These are phyloP conservation scores for Phyllotreta cruciferae DNA, from an alignment of 2,888 invertebrate species.

Conservation along the genomic window DNA sequence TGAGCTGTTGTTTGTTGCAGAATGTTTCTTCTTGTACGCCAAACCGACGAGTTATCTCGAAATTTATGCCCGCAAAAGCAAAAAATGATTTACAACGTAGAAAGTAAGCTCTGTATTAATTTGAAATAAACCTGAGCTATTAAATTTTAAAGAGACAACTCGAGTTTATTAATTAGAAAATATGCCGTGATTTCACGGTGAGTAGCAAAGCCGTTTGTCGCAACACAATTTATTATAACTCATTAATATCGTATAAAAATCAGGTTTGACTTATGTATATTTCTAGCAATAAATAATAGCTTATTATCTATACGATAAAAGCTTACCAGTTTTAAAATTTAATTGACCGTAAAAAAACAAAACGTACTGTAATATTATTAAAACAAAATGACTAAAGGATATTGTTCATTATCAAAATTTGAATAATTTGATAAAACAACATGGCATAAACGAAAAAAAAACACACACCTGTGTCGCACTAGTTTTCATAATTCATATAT, in stretches of 20 bases:
- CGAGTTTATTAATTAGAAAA: slow-evolving; percentile 51
- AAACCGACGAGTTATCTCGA: slow-evolving; percentile 1
- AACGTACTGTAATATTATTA: slow-evolving; percentile 24
- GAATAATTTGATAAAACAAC: slow-evolving; percentile 40
- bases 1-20: too few species aligned
- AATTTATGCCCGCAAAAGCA: slow-evolving; percentile 19
- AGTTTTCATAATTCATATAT: slow-evolving; percentile 51
- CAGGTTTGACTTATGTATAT: slow-evolving; percentile 45
- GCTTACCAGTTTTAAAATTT: slow-evolving; percentile 42
- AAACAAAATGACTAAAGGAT: slow-evolving; percentile 32
- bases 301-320: slow-evolving; percentile 41
- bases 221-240: slow-evolving; percentile 41
- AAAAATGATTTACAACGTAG: slow-evolving; percentile 13
- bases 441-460: slow-evolving; percentile 17
- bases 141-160: slow-evolving; percentile 47
- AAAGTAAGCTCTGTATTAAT: slow-evolving; percentile 16
- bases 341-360: slow-evolving; percentile 44
- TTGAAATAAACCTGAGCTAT: slow-evolving; percentile 33
- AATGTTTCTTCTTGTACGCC: too few species aligned
- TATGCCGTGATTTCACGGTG: slow-evolving; percentile 50
- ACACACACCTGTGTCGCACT: slow-evolving; percentile 29
- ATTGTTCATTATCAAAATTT: slow-evolving; percentile 39
- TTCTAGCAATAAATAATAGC: slow-evolving; percentile 43
- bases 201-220: slow-evolving; percentile 40
- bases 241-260: slow-evolving; percentile 44